phyloP scores from a whole-genome alignment of 2,113 vertebrate genomes.

The Acinonyx jubatus region DNA sequence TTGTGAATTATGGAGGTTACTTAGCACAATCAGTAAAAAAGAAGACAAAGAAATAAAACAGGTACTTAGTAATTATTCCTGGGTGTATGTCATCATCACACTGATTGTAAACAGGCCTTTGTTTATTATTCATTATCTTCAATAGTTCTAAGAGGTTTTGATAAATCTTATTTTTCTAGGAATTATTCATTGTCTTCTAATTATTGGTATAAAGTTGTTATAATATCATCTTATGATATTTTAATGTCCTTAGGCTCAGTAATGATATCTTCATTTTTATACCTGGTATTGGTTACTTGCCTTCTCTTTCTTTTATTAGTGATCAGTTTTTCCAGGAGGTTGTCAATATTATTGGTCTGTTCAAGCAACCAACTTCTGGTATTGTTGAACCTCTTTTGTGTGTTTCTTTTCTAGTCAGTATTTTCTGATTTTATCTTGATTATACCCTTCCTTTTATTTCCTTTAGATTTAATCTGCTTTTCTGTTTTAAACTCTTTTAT shows the following conservation, averaged over 20 bases:
- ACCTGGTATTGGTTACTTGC: neutral
- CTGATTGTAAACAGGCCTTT: neutral
- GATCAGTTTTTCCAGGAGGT: neutral
- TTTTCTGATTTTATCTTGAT: slow-evolving; percentile 11
- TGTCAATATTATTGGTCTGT: neutral
- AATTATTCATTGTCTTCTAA: neutral
- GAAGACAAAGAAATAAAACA: neutral
- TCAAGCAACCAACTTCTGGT: neutral
- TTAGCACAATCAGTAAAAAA: neutral
- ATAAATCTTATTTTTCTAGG: neutral
- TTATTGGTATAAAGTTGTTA: neutral
- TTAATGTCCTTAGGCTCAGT: neutral
- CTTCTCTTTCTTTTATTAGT: neutral
- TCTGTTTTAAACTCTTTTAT: neutral
- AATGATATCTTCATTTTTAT: neutral
- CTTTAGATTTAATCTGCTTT: neutral
- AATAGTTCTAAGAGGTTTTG: neutral
- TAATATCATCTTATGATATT: neutral
- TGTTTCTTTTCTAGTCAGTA: slow-evolving; percentile 10
- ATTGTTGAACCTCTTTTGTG: neutral
- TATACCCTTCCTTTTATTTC: neutral
- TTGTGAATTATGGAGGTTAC: neutral
- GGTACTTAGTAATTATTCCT: neutral
- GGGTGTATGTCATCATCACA: neutral
- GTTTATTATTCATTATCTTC: neutral